phyloP scores from a whole-genome alignment of 2,797 vertebrate genomes.

The Propithecus perrieri region DNA sequence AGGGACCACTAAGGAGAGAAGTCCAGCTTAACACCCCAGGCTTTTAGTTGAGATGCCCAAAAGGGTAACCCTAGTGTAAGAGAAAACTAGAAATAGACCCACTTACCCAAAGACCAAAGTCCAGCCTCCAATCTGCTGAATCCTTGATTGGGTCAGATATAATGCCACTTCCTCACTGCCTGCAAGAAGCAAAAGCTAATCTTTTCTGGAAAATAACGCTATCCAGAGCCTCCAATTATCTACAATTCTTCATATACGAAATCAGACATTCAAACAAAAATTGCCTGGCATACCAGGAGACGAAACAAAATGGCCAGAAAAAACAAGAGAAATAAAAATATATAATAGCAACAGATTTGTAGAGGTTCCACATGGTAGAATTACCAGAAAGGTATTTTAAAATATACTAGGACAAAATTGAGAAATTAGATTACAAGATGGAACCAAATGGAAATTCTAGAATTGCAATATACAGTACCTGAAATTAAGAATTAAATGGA shows the following conservation, averaged over 20 bases:
- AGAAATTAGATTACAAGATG: neutral
- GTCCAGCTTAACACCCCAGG: neutral
- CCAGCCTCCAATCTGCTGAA: neutral
- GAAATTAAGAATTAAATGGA: conserved; percentile 33
- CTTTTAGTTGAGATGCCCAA: conserved; percentile 4
- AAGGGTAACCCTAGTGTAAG: neutral
- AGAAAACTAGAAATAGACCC: neutral
- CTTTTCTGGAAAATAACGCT: neutral
- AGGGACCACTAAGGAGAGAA: neutral
- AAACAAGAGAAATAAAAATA: neutral
- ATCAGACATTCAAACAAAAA: conserved; percentile 14
- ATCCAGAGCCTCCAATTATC: neutral
- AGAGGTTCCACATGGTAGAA: neutral
- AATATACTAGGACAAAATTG: neutral
- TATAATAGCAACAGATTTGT: neutral
- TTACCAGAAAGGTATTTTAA: conserved; percentile 32
- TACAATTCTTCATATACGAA: neutral
- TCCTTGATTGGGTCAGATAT: neutral
- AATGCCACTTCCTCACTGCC: neutral
- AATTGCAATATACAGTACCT: neutral
- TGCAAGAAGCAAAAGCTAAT: conserved; percentile 22
- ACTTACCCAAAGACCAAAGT: neutral
- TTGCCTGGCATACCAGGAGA: neutral
- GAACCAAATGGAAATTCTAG: conserved; percentile 29
- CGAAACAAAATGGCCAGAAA: conserved; percentile 16